Percentiles rank a stretch among this genome's conserved stretches.
Evolutionary conservation across 2,888 invertebrate genomes (phyloP).

Genomic region (Eilema griseolum): DNA sequence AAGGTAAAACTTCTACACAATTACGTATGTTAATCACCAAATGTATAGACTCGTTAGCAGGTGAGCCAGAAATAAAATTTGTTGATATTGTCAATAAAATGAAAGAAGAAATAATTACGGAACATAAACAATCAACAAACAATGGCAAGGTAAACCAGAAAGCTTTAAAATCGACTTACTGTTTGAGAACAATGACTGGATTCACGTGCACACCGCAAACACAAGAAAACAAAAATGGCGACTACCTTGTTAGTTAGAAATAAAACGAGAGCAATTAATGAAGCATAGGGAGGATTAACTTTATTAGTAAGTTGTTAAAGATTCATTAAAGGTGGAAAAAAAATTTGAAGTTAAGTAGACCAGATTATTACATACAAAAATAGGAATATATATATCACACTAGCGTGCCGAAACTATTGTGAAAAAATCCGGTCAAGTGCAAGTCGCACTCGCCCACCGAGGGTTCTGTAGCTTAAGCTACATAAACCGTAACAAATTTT

Average conservation of each 20-base stretch:
- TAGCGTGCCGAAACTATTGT: too few relatives aligned
- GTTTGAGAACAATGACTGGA: neutral
- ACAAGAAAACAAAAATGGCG: neutral
- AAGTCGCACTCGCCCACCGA: too few relatives aligned
- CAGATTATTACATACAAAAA: neutral
- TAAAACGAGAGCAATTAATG: slow-evolving; percentile 1
- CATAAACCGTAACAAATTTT: too few relatives aligned
- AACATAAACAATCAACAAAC: neutral
- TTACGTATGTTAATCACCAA: too few relatives aligned
- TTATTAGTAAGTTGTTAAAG: neutral
- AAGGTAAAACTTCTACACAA: too few relatives aligned
- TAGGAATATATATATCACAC: too few relatives aligned
- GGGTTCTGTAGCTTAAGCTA: too few relatives aligned
- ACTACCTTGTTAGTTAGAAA: neutral
- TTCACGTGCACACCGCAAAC: neutral
- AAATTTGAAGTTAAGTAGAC: neutral
- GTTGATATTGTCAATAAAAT: neutral
- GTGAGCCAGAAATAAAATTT: neutral
- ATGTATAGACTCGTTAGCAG: too few relatives aligned
- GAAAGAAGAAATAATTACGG: neutral
- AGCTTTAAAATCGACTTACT: slow-evolving; percentile 1
- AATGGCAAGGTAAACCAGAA: neutral
- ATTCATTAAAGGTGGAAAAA: neutral
- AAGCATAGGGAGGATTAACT: neutral
- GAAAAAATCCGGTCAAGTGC: too few relatives aligned